Percentiles rank a stretch among this genome's conserved stretches.
Evolutionary conservation across 2,797 vertebrate genomes (phyloP).

Genomic region (Benthosema pterotum): DNA sequence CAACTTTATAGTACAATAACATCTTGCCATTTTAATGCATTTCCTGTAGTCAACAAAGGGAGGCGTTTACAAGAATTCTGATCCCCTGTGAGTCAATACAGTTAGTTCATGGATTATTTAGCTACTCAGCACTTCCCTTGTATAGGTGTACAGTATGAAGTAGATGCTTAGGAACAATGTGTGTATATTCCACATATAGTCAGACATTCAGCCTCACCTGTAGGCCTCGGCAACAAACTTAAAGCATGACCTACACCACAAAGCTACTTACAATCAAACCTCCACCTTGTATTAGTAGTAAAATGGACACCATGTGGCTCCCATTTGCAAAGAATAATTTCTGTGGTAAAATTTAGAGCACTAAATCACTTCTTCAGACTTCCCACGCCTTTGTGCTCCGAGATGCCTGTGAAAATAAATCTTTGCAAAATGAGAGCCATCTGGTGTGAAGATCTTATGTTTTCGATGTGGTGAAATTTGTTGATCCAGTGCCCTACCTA

Average conservation of each 20-base stretch:
- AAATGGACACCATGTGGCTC: not conserved
- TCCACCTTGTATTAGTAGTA: not conserved
- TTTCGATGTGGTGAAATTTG: no score
- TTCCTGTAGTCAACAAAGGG: constrained; percentile 50
- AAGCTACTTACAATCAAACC: constrained; percentile 47
- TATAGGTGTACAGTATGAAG: constrained; percentile 15
- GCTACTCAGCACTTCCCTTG: constrained; percentile 57
- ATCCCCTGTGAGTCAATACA: constrained; percentile 73
- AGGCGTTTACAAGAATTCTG: constrained; percentile 65
- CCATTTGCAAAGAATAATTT: no score
- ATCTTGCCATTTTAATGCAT: constrained; percentile 60
- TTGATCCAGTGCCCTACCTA: no score
- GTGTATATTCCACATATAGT: constrained; percentile 17
- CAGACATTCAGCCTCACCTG: constrained; percentile 55
- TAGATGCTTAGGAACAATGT: constrained; percentile 11
- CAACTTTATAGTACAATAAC: constrained; percentile 76
- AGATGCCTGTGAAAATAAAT: no score
- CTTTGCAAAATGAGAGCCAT: no score
- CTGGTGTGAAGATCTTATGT: no score
- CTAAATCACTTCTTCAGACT: no score
- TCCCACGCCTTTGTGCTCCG: no score
- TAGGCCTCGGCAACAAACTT: constrained; percentile 57
- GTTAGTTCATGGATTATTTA: constrained; percentile 54
- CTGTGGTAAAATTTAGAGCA: no score
- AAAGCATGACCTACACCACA: constrained; percentile 48